Base-by-base conservation (phyloP, 2,888 invertebrate genomes). In the Melangyna quadrimaculata region DNA sequence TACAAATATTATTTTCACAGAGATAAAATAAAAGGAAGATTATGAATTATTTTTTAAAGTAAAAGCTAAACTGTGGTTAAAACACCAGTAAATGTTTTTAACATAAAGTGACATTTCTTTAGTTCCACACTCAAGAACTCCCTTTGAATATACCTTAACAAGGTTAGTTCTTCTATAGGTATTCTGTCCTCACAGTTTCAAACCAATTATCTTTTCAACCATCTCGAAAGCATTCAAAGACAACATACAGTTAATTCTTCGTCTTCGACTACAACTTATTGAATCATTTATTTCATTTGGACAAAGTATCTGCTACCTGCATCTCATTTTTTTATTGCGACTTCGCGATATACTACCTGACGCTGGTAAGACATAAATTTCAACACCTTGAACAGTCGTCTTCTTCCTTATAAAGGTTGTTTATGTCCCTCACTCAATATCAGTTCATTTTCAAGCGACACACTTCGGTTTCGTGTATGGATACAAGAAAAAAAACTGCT, bases 301-400 rank as follows among this genome's bases (percentile, higher is more conserved):
- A 65, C 65, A 65, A 48, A 65, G 65, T 65, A 65, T 65, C 65
- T 65, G 65, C 65, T 65, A 65, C 65, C 65, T 65, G 65, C 65
- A 65, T 65, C 65, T 48, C 65, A 65, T 65, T 65, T 65, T n/a
- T 63, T 65, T 65, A 65, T 65, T 65, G 32, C 65, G 17, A 29
- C 19, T 48, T 48, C 45, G 65, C 45, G 65, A 65, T 65, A 48
- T 48, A 65, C 65, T 45, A 48, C 65, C 65, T 65, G 65, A 65
- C 45, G 14, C 48, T 65, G 65, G 45, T 65, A 48, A 48, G 65
- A 48, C 65, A 65, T 65, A 65, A 65, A 65, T 65, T 65, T 65
- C 65, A 65, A 65, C 65, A 65, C 65, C 65, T 65, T 65, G 7
- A 65, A 65, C 65, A 65, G 65, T 32, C 65, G 24, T 48, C 10